Evolutionary conservation across 2,888 invertebrate genomes (phyloP), one percentile per base, ranked within the genome.

Genomic region (Malthinus seriepunctatus): DNA sequence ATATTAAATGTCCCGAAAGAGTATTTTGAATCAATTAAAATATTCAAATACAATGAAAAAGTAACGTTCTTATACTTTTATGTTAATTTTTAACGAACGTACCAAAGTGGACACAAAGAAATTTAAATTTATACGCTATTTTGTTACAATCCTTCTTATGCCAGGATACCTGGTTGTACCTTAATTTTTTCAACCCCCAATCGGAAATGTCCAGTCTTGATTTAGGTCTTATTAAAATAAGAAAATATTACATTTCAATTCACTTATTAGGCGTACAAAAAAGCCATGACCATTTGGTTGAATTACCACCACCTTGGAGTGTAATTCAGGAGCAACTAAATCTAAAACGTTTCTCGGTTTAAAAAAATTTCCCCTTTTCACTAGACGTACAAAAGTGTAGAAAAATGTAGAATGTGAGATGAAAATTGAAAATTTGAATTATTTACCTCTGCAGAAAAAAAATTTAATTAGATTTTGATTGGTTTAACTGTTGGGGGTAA

Each of bases 181-280:
- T 48, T 10, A 35, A 31, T 34, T 62, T 14, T 32, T 49, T 50
- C 49, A 45, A 50, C 42, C 53, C 68, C 66, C 72, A 72, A 75
- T 75, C 73, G 76, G 75, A 76, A 76, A 74, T 71, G 75, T 73
- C 75, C 74, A 68, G 65, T 69, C 58, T 72, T 75, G 75, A 76
- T 76, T 72, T 73, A 70, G 76, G 75, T 75, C 72, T 66, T 66
- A 70, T 71, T 71, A 69, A 62, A 63, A 47, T 56, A 44, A 38
- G 47, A 69, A 70, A 71, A 74, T 69, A 73, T 73, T 74, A 70
- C 70, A 69, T 72, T 71, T 71, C 72, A 70, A 68, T 67, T 66
- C 65, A 58, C 46, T 53, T 55, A 63, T 60, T 63, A 58, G 45
- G 33, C 34, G 38, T 51, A 51, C n/a, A 10, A 35, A n/a, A 15